Base-by-base conservation (phyloP, 2,888 invertebrate genomes). In the Morpho helenor region DNA sequence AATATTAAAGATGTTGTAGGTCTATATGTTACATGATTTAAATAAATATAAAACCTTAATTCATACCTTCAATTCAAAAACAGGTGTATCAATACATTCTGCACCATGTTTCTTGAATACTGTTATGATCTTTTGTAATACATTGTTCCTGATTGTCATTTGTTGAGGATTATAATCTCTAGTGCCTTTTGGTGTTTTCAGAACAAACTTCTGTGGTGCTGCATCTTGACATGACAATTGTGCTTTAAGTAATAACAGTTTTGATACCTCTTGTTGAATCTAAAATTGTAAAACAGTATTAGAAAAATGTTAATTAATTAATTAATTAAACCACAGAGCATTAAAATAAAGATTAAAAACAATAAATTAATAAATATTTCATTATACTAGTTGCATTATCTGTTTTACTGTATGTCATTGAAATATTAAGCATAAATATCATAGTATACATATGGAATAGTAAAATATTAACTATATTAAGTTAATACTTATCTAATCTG, bases 91-190 rank as follows among this genome's bases (percentile, higher is more conserved):
- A 76, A 99, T 98, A 22, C 98, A 97, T 78, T 98, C 98, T 16
- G 98, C 99, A 45, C 99, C 99, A 76, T 99, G 99, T 66, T 95
- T 95, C 80, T 99, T 98, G 80, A 99, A 99, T 57, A 98, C 96
- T 5, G 93, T 83, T 23, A 96, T 92, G 65, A 99, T 97, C 83
- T 96, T 97, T 62, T 95, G 93, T 66, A 99, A 91, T 1, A 98
- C 97, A 61, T 93, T 92, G 72, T 97, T 94, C 41, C 99, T 93
- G 60, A 99, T 91, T 0, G 97, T 95, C 98, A 99, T 99, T 86
- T 99, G 98, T 71, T 96, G 94, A 0, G 99, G 98, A 60, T 93
- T 95, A 87, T 97, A 99, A 80, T 99, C 99, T 59, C 98, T 92
- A 0, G 99, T 99, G 5, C 99, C 97, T 83, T 98, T 98, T 0